Evolutionary conservation across 1,140 invertebrate species (phyloP).

Genomic region (Cydia fagiglandana): DNA sequence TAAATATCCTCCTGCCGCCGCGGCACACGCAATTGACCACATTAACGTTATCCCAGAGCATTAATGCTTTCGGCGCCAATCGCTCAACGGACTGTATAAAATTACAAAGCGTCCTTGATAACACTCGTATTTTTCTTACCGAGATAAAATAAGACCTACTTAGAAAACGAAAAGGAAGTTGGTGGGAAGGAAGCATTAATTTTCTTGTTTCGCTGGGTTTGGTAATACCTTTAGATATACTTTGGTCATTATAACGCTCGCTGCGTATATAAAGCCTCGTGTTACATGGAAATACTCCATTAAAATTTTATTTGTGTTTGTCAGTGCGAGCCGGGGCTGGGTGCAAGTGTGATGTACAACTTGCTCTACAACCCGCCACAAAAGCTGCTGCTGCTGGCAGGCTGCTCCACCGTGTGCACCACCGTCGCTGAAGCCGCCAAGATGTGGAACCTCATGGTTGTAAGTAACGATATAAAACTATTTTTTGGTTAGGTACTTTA

Average conservation of each 20-base stretch:
- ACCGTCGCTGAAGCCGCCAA: slow-evolving; percentile 99
- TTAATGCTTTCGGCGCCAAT: neutral
- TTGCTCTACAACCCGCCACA: slow-evolving; percentile 97
- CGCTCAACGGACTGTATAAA: slow-evolving; percentile 7
- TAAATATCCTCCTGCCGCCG: neutral
- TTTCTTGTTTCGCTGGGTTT: neutral
- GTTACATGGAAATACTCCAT: neutral
- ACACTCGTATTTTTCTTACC: neutral
- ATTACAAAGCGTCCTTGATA: slow-evolving; percentile 6
- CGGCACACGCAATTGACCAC: neutral
- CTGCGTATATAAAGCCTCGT: neutral
- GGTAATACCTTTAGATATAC: no score
- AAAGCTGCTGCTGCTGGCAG: slow-evolving; percentile 97
- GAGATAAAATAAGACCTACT: neutral
- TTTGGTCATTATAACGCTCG: no score
- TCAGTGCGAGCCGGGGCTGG: slow-evolving; percentile 98
- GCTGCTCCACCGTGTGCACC: slow-evolving; percentile 99
- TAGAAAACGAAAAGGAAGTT: neutral
- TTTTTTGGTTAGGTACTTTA: neutral
- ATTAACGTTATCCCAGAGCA: neutral
- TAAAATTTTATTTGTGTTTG: slow-evolving; percentile 52
- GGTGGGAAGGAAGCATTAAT: neutral
- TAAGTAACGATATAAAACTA: slow-evolving; percentile 79
- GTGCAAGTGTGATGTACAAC: slow-evolving; percentile 99
- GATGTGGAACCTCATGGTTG: slow-evolving; percentile 99